Evolutionary conservation across 2,113 vertebrate species (phyloP).

Genomic region (Entelurus aequoreus): DNA sequence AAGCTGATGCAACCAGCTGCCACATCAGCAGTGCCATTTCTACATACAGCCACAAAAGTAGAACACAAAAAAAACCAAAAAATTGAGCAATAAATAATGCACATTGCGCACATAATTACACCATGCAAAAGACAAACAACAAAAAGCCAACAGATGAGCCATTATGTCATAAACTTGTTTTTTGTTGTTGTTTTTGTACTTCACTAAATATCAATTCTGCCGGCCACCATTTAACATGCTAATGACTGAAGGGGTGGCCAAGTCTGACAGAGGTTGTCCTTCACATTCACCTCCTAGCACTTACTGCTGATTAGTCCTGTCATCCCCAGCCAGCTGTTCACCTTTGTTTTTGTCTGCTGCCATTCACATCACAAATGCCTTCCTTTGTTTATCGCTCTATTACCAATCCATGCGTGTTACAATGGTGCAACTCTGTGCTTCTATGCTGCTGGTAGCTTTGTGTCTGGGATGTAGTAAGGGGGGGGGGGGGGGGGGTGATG

Average conservation of each 20-base stretch:
- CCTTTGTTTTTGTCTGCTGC: conserved; percentile 27
- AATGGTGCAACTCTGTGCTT: conserved; percentile 20
- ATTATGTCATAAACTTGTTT: neutral
- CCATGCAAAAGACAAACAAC: too few species aligned
- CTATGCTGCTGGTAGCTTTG: conserved; percentile 10
- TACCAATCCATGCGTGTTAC: conserved; percentile 11
- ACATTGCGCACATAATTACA: too few species aligned
- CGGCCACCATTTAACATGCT: conserved; percentile 20
- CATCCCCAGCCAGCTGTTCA: conserved; percentile 27
- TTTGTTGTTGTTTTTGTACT: neutral
- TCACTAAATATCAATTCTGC: neutral
- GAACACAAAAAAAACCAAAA: too few species aligned
- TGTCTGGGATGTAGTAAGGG: conserved; percentile 32
- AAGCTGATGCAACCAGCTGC: too few species aligned
- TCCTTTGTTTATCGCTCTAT: conserved; percentile 7
- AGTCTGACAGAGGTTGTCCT: conserved; percentile 24
- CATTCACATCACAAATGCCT: neutral
- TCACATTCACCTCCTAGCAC: conserved; percentile 26
- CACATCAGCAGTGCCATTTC: too few species aligned
- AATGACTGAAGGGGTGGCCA: conserved; percentile 18
- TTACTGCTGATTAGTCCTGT: conserved; percentile 18
- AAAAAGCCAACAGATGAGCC: too few species aligned
- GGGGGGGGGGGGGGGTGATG: conserved; percentile 7
- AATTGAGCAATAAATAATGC: too few species aligned
- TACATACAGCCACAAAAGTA: too few species aligned